Base-by-base conservation (phyloP, 37 sponge, comb jelly and placozoan species). In the Aplysina aerophoba region DNA sequence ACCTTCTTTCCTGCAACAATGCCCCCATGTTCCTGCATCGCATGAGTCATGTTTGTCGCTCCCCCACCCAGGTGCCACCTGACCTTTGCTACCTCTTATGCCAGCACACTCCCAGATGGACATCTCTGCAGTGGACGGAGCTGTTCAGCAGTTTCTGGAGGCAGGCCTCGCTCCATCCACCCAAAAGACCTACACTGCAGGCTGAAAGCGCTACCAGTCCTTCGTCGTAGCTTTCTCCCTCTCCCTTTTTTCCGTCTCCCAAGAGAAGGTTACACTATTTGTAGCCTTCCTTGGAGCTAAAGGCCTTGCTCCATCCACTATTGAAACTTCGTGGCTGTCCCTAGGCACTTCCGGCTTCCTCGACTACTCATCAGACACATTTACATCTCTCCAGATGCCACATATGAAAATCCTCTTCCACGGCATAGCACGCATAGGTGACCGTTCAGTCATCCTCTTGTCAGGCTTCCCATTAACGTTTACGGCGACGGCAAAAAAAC, bases 111-210 rank as follows among this genome's bases (percentile, higher is more conserved):
- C 56, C 14, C 22, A 24, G 13, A 8, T 80, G 81, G 81, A 80
- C 81, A 53, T 80, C 81, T 30, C 35, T 22, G n/a, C 12, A 61
- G 37, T 80, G 81, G 81, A 80, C 13, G 22, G 8, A 31, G 37
- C 44, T 39, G 62, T 57, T 80, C 53, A 33, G 25, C 44, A 31
- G 24, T 57, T 80, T 30, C 59, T 80, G 53, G 62, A 53, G n/a
- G 59, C 57, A 58, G 57, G 56, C 35, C 34, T 80, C 6, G 81
- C 59, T 25, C 21, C 81, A 13, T 80, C 81, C 14, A 80, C 81
- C 20, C 22, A 33, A 3, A 62, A 11, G 11, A 27, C 27, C n/a
- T 62, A 62, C 12, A 11, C 81, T 24, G 33, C 35, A 24, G 81
- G 37, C 6, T 80, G 56, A 16, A 44, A 44, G 57, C 53, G 81